Conservation (phyloP, 1,140 invertebrate species). For the Lasioglossum albipes region DNA sequence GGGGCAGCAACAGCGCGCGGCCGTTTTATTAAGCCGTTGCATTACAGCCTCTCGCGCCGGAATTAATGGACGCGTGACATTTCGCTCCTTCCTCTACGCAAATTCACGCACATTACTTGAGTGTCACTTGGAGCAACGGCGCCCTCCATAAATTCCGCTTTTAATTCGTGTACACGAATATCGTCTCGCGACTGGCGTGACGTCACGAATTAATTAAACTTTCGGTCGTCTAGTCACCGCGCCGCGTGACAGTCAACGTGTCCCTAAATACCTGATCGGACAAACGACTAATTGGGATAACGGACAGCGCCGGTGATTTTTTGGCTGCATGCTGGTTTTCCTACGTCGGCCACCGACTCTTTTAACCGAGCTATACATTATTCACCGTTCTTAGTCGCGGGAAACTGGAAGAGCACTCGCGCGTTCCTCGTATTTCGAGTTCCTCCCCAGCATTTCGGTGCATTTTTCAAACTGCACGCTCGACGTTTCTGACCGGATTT, state of each 20-base stretch:
- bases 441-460: neutral
- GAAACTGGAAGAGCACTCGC: neutral
- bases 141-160: conserved; percentile 7
- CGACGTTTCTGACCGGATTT: conserved; percentile 7
- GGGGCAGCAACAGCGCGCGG: neutral
- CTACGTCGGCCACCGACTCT: no score
- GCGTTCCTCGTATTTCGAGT: conserved; percentile 1
- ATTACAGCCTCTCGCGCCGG: neutral
- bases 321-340: no score
- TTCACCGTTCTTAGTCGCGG: no score
- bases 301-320: no score
- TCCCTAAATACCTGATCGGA: neutral
- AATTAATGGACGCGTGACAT: conserved; percentile 7
- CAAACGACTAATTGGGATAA: no score
- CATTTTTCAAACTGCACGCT: conserved; percentile 2
- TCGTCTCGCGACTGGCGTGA: conserved; percentile 1
- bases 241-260: neutral
- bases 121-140: conserved; percentile 4
- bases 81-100: neutral
- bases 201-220: conserved; percentile 16
- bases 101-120: conserved; percentile 1
- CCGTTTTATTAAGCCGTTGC: neutral
- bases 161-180: conserved; percentile 17
- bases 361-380: neutral
- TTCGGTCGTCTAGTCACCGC: neutral